These are phyloP conservation scores for Tachysurus vachellii DNA, from an alignment of 2,113 vertebrate species.

Conservation along the genomic window DNA sequence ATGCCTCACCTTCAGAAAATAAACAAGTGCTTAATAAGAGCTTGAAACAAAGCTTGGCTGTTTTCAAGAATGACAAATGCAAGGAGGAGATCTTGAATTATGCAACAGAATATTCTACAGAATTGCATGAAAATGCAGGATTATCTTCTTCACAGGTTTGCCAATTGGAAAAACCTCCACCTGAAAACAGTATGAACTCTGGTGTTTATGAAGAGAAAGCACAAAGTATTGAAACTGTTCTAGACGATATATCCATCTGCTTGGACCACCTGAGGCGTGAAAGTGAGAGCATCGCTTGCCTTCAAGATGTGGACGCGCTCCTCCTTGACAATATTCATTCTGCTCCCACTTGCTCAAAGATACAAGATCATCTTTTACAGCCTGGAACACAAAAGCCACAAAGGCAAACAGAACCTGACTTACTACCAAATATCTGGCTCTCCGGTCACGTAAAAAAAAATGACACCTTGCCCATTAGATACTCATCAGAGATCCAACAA, in stretches of 20 bases:
- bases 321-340: background rate
- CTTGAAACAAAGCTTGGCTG: constrained; percentile 11
- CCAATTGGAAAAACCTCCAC: background rate
- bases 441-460: background rate
- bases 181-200: background rate
- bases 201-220: constrained; percentile 8
- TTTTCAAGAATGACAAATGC: background rate
- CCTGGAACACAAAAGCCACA: background rate
- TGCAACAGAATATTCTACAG: background rate
- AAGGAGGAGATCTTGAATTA: constrained; percentile 2
- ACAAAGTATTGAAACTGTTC: constrained; percentile 22
- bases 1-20: constrained; percentile 10
- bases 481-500: background rate
- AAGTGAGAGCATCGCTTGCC: constrained; percentile 33
- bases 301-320: constrained; percentile 29
- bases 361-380: background rate
- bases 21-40: constrained; percentile 3
- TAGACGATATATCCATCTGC: constrained; percentile 57
- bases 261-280: constrained; percentile 55
- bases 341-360: constrained; percentile 30
- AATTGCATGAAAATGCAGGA: background rate
- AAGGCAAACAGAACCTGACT: background rate
- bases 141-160: background rate
- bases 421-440: background rate
- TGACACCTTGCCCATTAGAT: background rate